phyloP scores from a whole-genome alignment of 2,888 invertebrate species.

The Griposia aprilina region DNA sequence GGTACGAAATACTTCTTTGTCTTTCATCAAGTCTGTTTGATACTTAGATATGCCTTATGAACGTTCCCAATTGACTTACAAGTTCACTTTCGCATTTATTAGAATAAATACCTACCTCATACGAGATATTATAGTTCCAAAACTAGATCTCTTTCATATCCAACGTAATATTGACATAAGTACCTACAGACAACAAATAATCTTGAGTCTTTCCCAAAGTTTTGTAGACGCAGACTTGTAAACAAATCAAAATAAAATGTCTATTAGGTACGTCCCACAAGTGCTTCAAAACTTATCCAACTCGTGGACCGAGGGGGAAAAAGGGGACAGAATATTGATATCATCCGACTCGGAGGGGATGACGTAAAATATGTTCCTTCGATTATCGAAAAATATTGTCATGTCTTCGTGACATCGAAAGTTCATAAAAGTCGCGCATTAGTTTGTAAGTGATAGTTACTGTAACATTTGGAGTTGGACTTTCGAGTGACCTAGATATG shows the following conservation, averaged over 20 bases:
- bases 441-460: too few species aligned
- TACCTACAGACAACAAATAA: slow-evolving; percentile 24
- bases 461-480: too few species aligned
- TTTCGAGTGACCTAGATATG: too few species aligned
- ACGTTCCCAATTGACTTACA: neutral
- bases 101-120: neutral
- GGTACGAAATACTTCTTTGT: neutral
- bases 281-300: slow-evolving; percentile 46
- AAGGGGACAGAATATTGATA: slow-evolving; percentile 32
- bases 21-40: neutral
- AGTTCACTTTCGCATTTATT: neutral
- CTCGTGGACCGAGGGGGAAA: slow-evolving; percentile 8
- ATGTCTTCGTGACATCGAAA: slow-evolving; percentile 6
- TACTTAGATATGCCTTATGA: neutral
- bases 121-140: too few species aligned
- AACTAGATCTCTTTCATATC: slow-evolving; percentile 8
- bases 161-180: neutral
- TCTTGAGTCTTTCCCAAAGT: slow-evolving; percentile 26
- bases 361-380: slow-evolving; percentile 6
- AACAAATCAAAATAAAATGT: slow-evolving; percentile 51
- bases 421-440: slow-evolving; percentile 13
- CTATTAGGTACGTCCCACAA: slow-evolving; percentile 25
- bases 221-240: slow-evolving; percentile 28
- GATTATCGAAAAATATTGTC: slow-evolving; percentile 40
- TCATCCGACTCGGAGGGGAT: neutral